phyloP scores from a whole-genome alignment of 2,888 invertebrate genomes.

The Pyrrhosoma nymphula region DNA sequence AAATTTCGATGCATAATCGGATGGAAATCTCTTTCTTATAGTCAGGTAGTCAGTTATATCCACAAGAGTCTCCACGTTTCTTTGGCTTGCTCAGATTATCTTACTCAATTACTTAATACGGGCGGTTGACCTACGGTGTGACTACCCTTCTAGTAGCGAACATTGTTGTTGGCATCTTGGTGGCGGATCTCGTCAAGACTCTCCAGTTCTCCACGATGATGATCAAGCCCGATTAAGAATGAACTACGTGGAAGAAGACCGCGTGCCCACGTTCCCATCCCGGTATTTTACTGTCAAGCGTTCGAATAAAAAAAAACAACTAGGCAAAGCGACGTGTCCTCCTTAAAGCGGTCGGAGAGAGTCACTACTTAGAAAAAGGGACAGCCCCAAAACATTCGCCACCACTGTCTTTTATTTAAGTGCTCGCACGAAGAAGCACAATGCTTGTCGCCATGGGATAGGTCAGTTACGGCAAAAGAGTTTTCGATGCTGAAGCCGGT shows the following conservation, averaged over 20 bases:
- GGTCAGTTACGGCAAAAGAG: slow-evolving; percentile 14
- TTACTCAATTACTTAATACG: too few relatives aligned
- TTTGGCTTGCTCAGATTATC: too few relatives aligned
- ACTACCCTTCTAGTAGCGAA: too few relatives aligned
- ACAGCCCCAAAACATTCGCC: background rate
- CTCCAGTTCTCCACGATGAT: background rate
- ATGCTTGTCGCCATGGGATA: background rate
- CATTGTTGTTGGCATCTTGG: too few relatives aligned
- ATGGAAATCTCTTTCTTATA: too few relatives aligned
- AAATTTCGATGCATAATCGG: too few relatives aligned
- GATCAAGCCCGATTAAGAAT: background rate
- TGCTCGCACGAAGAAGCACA: background rate
- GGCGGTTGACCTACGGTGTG: too few relatives aligned
- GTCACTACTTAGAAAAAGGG: background rate
- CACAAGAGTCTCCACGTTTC: too few relatives aligned
- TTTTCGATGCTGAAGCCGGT: background rate
- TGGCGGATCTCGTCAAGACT: too few relatives aligned
- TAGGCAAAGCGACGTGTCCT: background rate
- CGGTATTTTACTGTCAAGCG: background rate
- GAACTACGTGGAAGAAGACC: background rate
- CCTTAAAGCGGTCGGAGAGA: background rate
- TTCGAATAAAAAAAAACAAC: background rate
- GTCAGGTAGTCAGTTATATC: too few relatives aligned
- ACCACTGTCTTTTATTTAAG: background rate
- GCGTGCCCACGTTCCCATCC: background rate